Conservation (phyloP, 2,888 invertebrate genomes). For the Tetropium fuscum region DNA sequence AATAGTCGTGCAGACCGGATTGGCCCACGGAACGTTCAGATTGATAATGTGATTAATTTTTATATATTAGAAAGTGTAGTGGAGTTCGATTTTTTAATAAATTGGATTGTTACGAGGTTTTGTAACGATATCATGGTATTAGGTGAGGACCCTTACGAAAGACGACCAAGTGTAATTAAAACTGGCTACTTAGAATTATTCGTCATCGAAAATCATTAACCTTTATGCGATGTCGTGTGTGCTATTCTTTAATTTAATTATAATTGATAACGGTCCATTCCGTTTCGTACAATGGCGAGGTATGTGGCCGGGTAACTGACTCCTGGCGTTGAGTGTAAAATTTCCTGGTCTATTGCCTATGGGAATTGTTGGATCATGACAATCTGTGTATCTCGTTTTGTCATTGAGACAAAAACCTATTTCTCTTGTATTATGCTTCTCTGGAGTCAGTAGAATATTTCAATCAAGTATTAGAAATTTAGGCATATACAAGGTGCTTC, state of each 20-base stretch:
- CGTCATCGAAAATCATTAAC: constrained; percentile 38
- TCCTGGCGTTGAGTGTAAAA: too few species aligned
- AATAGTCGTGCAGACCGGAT: constrained; percentile 62
- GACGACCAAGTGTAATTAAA: constrained; percentile 40
- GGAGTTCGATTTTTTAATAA: constrained; percentile 61
- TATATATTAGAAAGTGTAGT: constrained; percentile 56
- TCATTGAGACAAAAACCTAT: too few species aligned
- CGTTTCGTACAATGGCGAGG: too few species aligned
- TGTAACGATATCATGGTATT: constrained; percentile 51
- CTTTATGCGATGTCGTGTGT: not conserved
- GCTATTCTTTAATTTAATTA: constrained; percentile 15
- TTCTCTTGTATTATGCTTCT: too few species aligned
- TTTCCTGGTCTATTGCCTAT: too few species aligned
- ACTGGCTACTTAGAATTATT: constrained; percentile 15
- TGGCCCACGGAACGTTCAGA: constrained; percentile 63
- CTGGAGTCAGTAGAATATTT: too few species aligned
- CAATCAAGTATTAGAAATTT: too few species aligned
- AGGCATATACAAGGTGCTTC: too few species aligned
- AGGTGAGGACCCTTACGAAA: constrained; percentile 33
- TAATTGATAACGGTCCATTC: constrained; percentile 7
- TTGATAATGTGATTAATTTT: constrained; percentile 68
- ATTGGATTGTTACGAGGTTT: constrained; percentile 58
- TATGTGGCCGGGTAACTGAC: not conserved
- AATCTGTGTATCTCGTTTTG: too few species aligned
- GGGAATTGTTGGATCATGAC: too few species aligned